Evolutionary conservation across 2,888 invertebrate species (phyloP), one percentile per base, ranked within the genome.

Genomic region (Leptothorax acervorum): DNA sequence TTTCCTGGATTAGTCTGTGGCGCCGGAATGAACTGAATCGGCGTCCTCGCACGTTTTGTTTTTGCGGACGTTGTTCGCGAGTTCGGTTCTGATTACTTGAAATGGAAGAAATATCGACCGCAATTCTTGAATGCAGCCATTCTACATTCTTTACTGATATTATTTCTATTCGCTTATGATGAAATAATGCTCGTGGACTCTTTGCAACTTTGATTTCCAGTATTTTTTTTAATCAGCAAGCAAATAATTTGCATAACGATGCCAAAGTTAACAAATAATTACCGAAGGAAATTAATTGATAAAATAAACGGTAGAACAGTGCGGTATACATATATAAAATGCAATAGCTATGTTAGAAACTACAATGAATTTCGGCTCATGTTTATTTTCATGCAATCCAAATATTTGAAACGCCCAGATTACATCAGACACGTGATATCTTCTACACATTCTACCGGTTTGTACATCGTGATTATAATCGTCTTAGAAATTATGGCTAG

Each of bases 1-100:
- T 86, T 86, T 88, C 86, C 89, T 62, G 90, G 90, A 91, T 91
- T 91, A 92, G 90, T 91, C 89, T 89, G 90, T 87, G 90, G 89
- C 63, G 51, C 82, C 45, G 81, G 42, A 79, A 84, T 71, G 83
- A 84, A 79, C 76, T 39, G 57, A 76, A 65, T 62, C 68, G 66
- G 57, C 57, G 57, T 66, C 39, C 45, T 70, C 66, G 39, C 65
- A 42, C 73, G 73, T 45, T 84, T 71, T n/a, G 70, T 48, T 84
- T 83, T 79, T 55, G 23, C 83, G 71, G n/a, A 79, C 35, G 57
- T 65, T 66, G 65, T 48, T 63, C 57, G 66, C 65, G 55, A 23
- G 23, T 51, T 66, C 60, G 45, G 35, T 48, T 39, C 55, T 48
- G 76, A 75, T 76, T 63, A 63, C 45, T 76, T 63, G 23, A 79